These are phyloP conservation scores for Shargacucullia verbasci DNA, from an alignment of 2,888 invertebrate genomes.

Conservation along the genomic window DNA sequence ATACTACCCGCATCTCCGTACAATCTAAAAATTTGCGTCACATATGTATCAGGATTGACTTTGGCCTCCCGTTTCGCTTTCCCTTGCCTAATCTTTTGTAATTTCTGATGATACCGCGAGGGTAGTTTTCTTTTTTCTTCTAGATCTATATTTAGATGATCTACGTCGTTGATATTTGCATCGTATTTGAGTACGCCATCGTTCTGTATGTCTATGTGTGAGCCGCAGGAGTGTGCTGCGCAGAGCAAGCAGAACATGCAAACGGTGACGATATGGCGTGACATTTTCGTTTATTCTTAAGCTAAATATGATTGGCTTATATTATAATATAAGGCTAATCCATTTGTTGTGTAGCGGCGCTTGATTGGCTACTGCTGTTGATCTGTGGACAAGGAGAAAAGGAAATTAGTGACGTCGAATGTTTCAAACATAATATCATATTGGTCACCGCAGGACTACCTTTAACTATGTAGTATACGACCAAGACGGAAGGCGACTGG, in stretches of 20 bases:
- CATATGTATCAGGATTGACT: slow-evolving; percentile 88
- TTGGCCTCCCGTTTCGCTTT: slow-evolving; percentile 69
- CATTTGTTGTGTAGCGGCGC: slow-evolving; percentile 48
- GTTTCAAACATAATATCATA: too few relatives aligned
- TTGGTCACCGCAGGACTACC: too few relatives aligned
- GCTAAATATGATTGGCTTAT: slow-evolving; percentile 57
- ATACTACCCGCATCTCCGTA: slow-evolving; percentile 91
- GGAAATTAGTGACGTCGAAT: slow-evolving; percentile 5
- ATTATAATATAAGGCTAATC: slow-evolving; percentile 56
- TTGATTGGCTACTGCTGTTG: slow-evolving; percentile 40
- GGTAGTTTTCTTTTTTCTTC: slow-evolving; percentile 65
- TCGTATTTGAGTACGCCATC: slow-evolving; percentile 68
- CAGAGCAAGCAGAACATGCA: slow-evolving; percentile 95
- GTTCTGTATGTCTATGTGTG: slow-evolving; percentile 88
- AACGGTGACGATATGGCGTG: slow-evolving; percentile 92
- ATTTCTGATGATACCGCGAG: slow-evolving; percentile 70
- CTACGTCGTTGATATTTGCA: slow-evolving; percentile 57
- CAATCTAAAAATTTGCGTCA: slow-evolving; percentile 91
- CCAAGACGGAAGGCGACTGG: too few relatives aligned
- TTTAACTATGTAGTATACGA: too few relatives aligned
- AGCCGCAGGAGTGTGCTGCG: slow-evolving; percentile 93
- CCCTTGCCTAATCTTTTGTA: slow-evolving; percentile 69
- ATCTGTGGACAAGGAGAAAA: slow-evolving; percentile 66
- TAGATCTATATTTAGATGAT: slow-evolving; percentile 64
- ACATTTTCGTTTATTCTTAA: slow-evolving; percentile 73